Base-by-base conservation (phyloP, 2,113 vertebrate species). In the Paradisaea rubra region DNA sequence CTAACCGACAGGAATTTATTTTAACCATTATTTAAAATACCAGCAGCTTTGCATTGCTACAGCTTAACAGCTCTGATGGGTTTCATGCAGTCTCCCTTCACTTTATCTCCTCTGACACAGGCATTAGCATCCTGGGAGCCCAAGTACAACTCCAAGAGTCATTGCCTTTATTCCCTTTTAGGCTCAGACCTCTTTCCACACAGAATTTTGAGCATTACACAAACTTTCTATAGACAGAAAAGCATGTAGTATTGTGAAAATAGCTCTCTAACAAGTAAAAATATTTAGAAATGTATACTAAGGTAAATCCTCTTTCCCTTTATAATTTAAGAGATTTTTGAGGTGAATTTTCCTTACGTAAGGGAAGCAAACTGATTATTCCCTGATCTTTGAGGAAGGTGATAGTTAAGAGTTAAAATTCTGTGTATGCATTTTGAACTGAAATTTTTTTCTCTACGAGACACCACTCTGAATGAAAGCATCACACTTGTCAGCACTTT, bases 11-110 rank as follows among this genome's bases (percentile, higher is more conserved):
- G 39, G 56, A 81, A 92, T 78, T 78, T 73, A 88, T 70, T 87
- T n/a, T 59, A 87, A 83, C 56, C 44, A 20, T 80, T 72, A 80
- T 93, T 93, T 94, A 86, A 94, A 92, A 92, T 35, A 81, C 39
- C 61, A 52, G 27, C 5, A 3, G n/a, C 44, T 94, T 37, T 61
- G 13, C 52, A 70, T 39, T 42, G 68, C 56, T 86, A 73, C 68
- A 78, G 54, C 59, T 91, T 80, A 87, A 76, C 39, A 83, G 86
- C 78, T 92, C 69, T 16, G 41, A 56, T 37, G 24, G 54, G 61
- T 86, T 89, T 90, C 64, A 10, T 3, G 7, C 33, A 78, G n/a
- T 22, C 31, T 78, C 56, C 39, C 45, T 56, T 73, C 50, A 30
- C 77, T 74, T 66, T 3, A 64, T 42, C 72, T 83, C 81, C 72